Percentiles rank a stretch among this genome's conserved stretches.
Evolutionary conservation across 2,113 vertebrate species (phyloP).

Genomic region (Blennius ocellaris): DNA sequence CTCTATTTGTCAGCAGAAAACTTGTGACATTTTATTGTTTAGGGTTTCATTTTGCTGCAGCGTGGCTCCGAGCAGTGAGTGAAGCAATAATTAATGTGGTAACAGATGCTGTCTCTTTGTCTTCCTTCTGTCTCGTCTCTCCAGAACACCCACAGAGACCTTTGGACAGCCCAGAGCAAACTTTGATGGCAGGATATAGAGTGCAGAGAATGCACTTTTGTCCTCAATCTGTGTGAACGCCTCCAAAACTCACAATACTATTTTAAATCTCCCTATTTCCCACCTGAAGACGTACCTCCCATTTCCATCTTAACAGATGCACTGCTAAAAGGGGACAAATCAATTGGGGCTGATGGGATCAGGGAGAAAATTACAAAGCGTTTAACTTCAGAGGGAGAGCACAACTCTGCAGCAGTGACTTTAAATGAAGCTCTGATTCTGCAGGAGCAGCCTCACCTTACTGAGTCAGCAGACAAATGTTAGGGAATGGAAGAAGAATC

Average conservation of each 20-base stretch:
- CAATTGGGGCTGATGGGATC: slow-evolving; percentile 7
- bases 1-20: too few species aligned
- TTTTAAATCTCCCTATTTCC: not conserved
- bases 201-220: not conserved
- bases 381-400: slow-evolving; percentile 11
- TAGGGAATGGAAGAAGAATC: too few species aligned
- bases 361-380: slow-evolving; percentile 14
- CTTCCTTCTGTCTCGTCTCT: slow-evolving; percentile 22
- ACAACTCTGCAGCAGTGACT: not conserved
- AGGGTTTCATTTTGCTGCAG: slow-evolving; percentile 10
- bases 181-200: slow-evolving; percentile 55
- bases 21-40: slow-evolving; percentile 28
- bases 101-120: slow-evolving; percentile 23
- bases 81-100: slow-evolving; percentile 66
- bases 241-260: not conserved
- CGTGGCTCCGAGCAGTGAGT: slow-evolving; percentile 24
- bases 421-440: slow-evolving; percentile 9
- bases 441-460: not conserved
- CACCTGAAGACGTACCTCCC: not conserved
- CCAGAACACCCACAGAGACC: slow-evolving; percentile 28
- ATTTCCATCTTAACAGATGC: too few species aligned
- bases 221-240: not conserved
- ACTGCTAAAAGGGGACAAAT: slow-evolving; percentile 4
- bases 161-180: slow-evolving; percentile 39
- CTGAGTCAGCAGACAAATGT: too few species aligned